Percentiles rank a stretch among this genome's conserved stretches.
These are phyloP conservation scores for Cephalopterus ornatus DNA, from an alignment of 2,113 vertebrate genomes.

Conservation along the genomic window DNA sequence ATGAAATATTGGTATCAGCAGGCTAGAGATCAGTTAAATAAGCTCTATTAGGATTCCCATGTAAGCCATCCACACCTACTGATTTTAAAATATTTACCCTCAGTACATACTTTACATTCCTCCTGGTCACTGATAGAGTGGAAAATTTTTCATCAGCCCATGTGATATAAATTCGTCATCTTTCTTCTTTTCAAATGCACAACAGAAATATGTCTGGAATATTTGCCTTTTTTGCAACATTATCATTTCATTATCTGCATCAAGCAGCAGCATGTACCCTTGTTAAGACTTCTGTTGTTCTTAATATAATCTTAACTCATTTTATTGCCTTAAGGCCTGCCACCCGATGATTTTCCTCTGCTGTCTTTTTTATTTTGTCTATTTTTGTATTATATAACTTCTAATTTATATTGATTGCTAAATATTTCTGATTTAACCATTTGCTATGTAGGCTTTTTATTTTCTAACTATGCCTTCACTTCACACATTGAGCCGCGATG, in stretches of 20 bases:
- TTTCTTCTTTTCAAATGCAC: slow-evolving; percentile 24
- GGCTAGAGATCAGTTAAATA: neutral
- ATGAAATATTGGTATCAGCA: neutral
- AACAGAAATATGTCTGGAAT: neutral
- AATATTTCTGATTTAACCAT: neutral
- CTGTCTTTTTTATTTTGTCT: neutral
- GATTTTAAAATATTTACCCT: slow-evolving; percentile 37
- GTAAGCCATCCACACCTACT: neutral
- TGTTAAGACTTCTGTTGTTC: neutral
- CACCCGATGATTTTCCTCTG: neutral
- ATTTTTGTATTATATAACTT: neutral
- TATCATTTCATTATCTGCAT: neutral
- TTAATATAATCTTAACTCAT: neutral
- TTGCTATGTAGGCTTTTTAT: slow-evolving; percentile 25
- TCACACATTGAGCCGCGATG: neutral
- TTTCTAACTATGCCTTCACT: neutral
- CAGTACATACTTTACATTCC: slow-evolving; percentile 6
- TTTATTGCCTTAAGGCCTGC: neutral
- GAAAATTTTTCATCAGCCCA: neutral
- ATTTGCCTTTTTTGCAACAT: slow-evolving; percentile 16
- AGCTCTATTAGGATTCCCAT: neutral
- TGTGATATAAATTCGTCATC: neutral
- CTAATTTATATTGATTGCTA: slow-evolving; percentile 9
- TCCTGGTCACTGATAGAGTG: neutral
- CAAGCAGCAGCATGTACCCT: neutral